Percentiles rank a stretch among this genome's conserved stretches.
phyloP scores from a whole-genome alignment of 2,888 invertebrate species.

The Epirrhoe alternata region DNA sequence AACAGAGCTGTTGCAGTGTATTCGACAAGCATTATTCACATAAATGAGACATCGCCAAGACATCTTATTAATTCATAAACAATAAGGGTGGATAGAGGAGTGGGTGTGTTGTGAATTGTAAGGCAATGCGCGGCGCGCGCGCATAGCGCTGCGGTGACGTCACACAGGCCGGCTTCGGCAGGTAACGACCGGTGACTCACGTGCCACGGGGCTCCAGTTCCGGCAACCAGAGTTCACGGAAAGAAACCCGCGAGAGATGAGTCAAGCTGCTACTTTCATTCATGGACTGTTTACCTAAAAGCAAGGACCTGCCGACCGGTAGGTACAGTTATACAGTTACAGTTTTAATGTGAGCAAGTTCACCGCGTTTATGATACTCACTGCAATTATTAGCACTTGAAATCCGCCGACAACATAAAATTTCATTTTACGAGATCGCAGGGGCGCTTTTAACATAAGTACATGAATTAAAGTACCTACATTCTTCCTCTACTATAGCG shows the following conservation, averaged over 20 bases:
- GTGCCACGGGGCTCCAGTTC: constrained; percentile 46
- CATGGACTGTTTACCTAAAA: constrained; percentile 37
- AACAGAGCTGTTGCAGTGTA: background rate
- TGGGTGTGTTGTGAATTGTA: constrained; percentile 25
- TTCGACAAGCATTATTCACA: background rate
- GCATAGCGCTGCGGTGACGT: constrained; percentile 68
- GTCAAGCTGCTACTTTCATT: constrained; percentile 48
- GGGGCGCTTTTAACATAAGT: background rate
- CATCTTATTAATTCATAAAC: constrained; percentile 18
- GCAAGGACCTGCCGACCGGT: constrained; percentile 3
- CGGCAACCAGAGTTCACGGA: constrained; percentile 48
- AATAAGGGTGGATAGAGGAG: constrained; percentile 12
- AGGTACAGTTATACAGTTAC: constrained; percentile 16
- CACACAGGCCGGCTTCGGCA: constrained; percentile 42
- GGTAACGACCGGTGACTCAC: constrained; percentile 46
- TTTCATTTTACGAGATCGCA: background rate
- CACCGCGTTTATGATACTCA: constrained; percentile 11
- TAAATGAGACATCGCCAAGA: constrained; percentile 19
- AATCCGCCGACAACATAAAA: constrained; percentile 3
- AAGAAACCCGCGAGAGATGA: constrained; percentile 43
- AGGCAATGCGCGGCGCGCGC: constrained; percentile 48
- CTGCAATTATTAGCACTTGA: constrained; percentile 2
- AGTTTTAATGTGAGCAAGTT: constrained; percentile 18
- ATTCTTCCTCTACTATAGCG: too few species aligned
- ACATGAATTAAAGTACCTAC: too few species aligned